phyloP scores from a whole-genome alignment of 2,888 invertebrate genomes.

The Drosophila subsilvestris region DNA sequence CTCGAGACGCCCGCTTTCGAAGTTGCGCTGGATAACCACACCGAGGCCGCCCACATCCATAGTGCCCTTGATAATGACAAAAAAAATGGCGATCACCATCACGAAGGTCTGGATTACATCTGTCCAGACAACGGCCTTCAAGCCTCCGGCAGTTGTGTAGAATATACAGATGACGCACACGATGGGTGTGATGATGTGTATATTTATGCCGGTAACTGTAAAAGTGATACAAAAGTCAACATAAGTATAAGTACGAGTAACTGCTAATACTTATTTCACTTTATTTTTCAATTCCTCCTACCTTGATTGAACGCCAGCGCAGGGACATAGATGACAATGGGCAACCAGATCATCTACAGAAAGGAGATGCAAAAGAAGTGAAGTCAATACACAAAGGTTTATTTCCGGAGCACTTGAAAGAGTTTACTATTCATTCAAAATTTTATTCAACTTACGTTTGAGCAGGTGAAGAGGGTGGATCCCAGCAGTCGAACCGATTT shows the following conservation, averaged over 20 bases:
- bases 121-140: constrained; percentile 93
- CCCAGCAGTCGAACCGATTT: constrained; percentile 89
- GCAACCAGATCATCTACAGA: constrained; percentile 81
- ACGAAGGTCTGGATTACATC: constrained; percentile 92
- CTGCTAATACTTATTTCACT: too few relatives aligned
- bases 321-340: constrained; percentile 88
- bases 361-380: constrained; percentile 2
- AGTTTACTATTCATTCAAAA: neutral
- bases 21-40: constrained; percentile 88
- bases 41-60: constrained; percentile 88
- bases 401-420: neutral
- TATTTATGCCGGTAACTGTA: constrained; percentile 87
- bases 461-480: constrained; percentile 88
- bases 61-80: constrained; percentile 90
- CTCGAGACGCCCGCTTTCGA: constrained; percentile 89
- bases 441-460: constrained; percentile 86
- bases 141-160: constrained; percentile 94
- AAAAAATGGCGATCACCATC: constrained; percentile 90
- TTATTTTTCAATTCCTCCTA: constrained; percentile 74
- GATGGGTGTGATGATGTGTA: constrained; percentile 92
- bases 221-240: neutral
- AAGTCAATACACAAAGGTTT: neutral
- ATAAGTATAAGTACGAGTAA: neutral
- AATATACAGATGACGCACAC: constrained; percentile 92
- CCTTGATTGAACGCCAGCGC: constrained; percentile 93